phyloP scores from a whole-genome alignment of 2,888 invertebrate genomes.

The Autographa pulchrina region DNA sequence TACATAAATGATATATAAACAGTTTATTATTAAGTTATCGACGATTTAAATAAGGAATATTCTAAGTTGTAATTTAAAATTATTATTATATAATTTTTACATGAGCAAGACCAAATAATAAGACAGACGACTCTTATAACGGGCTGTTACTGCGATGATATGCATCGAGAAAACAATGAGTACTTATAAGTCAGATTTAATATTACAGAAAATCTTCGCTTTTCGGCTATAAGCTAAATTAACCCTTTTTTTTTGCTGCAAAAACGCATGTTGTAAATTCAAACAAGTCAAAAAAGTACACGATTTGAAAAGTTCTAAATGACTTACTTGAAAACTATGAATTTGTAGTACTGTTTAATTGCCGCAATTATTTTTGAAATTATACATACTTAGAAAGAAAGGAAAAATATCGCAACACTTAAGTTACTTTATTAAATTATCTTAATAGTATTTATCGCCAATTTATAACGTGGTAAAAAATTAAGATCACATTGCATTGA shows the following conservation, averaged over 20 bases:
- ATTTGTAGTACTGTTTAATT: too few species aligned
- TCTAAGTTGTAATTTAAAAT: neutral
- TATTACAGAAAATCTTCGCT: too few species aligned
- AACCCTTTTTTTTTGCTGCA: too few species aligned
- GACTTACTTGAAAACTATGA: too few species aligned
- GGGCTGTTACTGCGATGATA: neutral
- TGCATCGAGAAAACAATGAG: neutral
- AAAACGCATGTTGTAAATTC: too few species aligned
- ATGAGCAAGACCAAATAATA: neutral
- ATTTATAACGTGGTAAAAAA: slow-evolving; percentile 35
- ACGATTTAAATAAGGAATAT: neutral
- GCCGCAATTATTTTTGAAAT: neutral
- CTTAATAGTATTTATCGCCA: neutral
- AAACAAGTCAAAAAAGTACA: too few species aligned
- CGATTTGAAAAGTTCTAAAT: too few species aligned
- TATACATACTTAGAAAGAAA: neutral
- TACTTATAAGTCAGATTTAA: too few species aligned
- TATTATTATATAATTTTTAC: neutral
- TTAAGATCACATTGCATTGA: slow-evolving; percentile 21
- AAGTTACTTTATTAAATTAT: neutral
- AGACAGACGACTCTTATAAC: neutral
- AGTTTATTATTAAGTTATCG: neutral
- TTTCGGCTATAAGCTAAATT: too few species aligned
- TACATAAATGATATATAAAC: neutral
- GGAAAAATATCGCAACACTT: neutral